Evolutionary conservation across 2,888 invertebrate species (phyloP).

Genomic region (Bibio marci): DNA sequence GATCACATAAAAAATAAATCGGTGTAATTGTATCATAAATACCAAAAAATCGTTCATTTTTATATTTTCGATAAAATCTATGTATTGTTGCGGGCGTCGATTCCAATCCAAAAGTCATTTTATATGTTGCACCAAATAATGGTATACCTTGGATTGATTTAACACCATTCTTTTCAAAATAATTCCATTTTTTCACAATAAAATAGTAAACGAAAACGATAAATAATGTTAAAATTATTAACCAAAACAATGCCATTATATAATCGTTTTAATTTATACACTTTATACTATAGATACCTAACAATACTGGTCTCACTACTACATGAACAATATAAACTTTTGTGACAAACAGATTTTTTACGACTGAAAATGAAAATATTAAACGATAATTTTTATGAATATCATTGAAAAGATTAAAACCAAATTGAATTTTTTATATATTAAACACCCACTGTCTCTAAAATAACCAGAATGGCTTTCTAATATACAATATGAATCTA

Average conservation of each 20-base stretch:
- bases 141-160: background rate
- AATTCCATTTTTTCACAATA: background rate
- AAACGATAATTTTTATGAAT: too few relatives aligned
- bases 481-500: too few relatives aligned
- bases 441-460: too few relatives aligned
- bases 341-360: too few relatives aligned
- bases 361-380: too few relatives aligned
- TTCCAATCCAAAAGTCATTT: background rate
- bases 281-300: too few relatives aligned
- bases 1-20: slow-evolving; percentile 32
- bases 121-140: background rate
- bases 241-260: background rate
- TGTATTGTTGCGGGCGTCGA: background rate
- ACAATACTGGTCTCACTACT: too few relatives aligned
- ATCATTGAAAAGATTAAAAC: too few relatives aligned
- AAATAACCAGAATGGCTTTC: too few relatives aligned
- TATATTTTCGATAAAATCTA: background rate
- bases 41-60: slow-evolving; percentile 29
- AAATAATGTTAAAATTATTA: background rate
- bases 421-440: too few relatives aligned
- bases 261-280: too few relatives aligned
- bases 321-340: too few relatives aligned
- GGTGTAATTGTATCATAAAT: slow-evolving; percentile 30
- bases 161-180: background rate
- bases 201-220: background rate